Evolutionary conservation across 1,140 invertebrate genomes (phyloP).

Genomic region (Drosophila bocki): DNA sequence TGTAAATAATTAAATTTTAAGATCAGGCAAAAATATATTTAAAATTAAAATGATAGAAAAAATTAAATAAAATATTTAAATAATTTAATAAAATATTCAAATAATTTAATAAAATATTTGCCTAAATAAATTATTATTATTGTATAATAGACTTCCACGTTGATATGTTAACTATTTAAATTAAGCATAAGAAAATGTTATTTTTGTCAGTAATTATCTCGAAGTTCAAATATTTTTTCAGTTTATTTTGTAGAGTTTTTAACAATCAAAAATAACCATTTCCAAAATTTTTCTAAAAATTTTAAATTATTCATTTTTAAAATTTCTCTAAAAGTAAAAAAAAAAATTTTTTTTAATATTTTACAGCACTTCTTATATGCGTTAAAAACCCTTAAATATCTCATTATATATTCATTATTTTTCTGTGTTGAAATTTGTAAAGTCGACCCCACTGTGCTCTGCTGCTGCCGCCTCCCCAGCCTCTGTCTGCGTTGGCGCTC

Average conservation of each 20-base stretch:
- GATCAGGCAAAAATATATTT: no score
- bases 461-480: constrained; percentile 11
- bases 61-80: background rate
- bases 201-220: background rate
- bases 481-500: constrained; percentile 16
- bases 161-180: background rate
- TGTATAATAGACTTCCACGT: background rate
- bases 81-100: background rate
- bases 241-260: background rate
- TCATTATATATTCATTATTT: background rate
- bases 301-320: no score
- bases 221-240: background rate
- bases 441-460: constrained; percentile 18
- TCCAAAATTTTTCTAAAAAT: background rate
- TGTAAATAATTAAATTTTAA: no score
- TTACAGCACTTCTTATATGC: background rate
- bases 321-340: background rate
- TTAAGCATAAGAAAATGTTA: background rate
- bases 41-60: no score
- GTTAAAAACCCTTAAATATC: background rate
- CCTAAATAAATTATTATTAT: background rate
- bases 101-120: background rate
- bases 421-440: background rate
- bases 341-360: background rate
- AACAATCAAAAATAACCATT: background rate